A percentile compares a stretch with the other conserved stretches of the same genome.
These are phyloP conservation scores for Wiebesia pumilae DNA, from an alignment of 1,140 invertebrate genomes.

Conservation along the genomic window DNA sequence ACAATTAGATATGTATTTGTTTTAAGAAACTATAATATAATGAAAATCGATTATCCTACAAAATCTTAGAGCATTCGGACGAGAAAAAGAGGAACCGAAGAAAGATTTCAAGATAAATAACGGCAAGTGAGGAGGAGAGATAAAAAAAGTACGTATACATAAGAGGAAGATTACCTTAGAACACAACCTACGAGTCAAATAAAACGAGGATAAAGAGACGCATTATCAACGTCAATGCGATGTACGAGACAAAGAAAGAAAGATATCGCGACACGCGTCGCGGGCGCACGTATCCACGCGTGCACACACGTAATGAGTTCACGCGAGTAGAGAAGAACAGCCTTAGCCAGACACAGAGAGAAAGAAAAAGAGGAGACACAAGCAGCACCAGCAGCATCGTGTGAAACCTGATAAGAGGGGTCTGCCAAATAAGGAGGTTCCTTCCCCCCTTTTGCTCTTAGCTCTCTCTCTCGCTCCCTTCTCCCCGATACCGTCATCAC, in stretches of 20 bases:
- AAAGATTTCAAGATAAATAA: not conserved
- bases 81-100: not conserved
- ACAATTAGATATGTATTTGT: not conserved
- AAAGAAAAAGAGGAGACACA: not conserved
- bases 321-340: not conserved
- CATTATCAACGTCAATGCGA: conserved; percentile 14
- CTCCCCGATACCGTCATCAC: not conserved
- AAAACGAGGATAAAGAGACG: conserved; percentile 17
- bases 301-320: conserved; percentile 5
- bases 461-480: conserved; percentile 6
- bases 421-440: conserved; percentile 73
- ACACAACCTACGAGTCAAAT: conserved; percentile 16
- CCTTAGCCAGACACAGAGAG: not conserved
- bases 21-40: not conserved
- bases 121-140: no score
- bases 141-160: conserved; percentile 17
- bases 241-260: conserved; percentile 7
- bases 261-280: not conserved
- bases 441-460: conserved; percentile 56
- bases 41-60: not conserved
- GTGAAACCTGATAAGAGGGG: conserved; percentile 75
- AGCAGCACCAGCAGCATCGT: conserved; percentile 56
- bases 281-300: not conserved
- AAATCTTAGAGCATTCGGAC: not conserved
- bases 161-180: conserved; percentile 21